Base-by-base conservation (phyloP, 2,113 vertebrate species). In the Cyprinus carpio region DNA sequence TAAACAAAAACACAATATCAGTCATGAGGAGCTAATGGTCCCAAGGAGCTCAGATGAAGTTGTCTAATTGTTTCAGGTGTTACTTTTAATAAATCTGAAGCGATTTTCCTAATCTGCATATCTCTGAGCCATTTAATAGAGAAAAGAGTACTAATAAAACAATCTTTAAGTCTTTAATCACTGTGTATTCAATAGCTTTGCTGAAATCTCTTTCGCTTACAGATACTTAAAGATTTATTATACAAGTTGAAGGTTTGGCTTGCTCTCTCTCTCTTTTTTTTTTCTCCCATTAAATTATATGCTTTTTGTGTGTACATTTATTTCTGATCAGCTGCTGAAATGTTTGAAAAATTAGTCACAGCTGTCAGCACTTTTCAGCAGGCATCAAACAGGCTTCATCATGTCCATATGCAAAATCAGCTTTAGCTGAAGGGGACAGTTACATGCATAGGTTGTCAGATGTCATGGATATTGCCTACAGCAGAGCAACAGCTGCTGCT, bases 381-480 rank as follows among this genome's bases (percentile, higher is more conserved):
- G 4, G 5, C 13, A 62, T 62, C 25, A 16, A 64, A 62, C 56
- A 43, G 18, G 77, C 34, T 43, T 62, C 34, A 43, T 79, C 56
- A 60, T 81, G 79, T 81, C 58, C 11, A 51, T 77, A 5, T 76
- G 40, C 51, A 43, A n/a, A 58, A 64, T 40, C 31, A 3, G 40
- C 40, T 81, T 81, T 65, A 65, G n/a, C 79, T 67, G 4, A 29
- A 67, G 79, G 78, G 40, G 37, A 29, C 23, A 29, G 60, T 81
- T 27, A 23, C 18, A 43, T 40, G 65, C 29, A 43, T 27, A 64
- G 75, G 13, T 10, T 62, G 37, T 6, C n/a, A 65, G 27, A 58
- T 62, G 18, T 43, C 54, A 51, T 75, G 74, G 23, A 43, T 51
- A 16, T 12, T 16, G 51, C 56, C 27, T 54, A 34, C 75, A 56